phyloP scores from a whole-genome alignment of 2,113 vertebrate genomes.

The Pelmatolapia mariae region DNA sequence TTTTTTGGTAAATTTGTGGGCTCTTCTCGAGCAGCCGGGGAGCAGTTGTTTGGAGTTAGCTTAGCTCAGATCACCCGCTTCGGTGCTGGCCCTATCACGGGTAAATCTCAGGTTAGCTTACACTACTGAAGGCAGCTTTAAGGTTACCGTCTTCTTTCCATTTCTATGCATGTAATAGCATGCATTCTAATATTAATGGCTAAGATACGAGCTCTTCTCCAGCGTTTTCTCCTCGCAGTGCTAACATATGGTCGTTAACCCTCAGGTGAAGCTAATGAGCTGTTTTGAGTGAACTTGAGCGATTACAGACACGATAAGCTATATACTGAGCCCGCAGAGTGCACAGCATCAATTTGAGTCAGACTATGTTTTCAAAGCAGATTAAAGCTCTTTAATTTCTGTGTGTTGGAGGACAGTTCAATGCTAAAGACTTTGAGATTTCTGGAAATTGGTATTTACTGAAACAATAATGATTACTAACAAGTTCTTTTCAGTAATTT shows the following conservation, averaged over 20 bases:
- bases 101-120: conserved; percentile 10
- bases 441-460: not conserved
- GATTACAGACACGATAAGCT: not conserved
- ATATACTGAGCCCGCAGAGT: not conserved
- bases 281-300: not conserved
- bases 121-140: not conserved
- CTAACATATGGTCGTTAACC: not conserved
- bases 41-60: conserved; percentile 6
- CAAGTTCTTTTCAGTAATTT: not conserved
- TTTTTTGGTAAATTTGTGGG: not conserved
- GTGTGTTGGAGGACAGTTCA: not conserved
- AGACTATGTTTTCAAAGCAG: not conserved
- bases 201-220: not conserved
- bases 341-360: not conserved
- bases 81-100: not conserved
- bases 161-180: not conserved
- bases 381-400: not conserved
- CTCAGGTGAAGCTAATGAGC: not conserved
- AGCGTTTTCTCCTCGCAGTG: not conserved
- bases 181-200: too few species aligned
- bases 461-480: not conserved
- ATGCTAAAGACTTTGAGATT: not conserved
- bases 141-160: not conserved
- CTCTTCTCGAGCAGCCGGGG: too few species aligned
- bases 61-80: conserved; percentile 27